Evolutionary conservation across 37 sponge, comb jelly and placozoan genomes (phyloP).

Genomic region (Aplysina aerophoba): DNA sequence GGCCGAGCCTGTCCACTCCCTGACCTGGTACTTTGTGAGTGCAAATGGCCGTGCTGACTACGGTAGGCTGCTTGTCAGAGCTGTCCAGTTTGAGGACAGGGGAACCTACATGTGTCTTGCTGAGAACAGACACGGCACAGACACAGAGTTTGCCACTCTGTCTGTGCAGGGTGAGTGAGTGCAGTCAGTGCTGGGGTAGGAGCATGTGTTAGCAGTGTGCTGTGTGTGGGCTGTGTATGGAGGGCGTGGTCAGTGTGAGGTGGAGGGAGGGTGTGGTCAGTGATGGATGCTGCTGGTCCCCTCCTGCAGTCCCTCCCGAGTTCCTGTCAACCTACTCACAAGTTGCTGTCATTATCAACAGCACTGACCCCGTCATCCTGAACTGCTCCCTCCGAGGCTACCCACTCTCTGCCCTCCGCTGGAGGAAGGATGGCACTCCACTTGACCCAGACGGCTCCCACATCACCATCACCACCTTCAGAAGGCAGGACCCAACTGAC

Average conservation of each 20-base stretch:
- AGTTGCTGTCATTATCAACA: background rate
- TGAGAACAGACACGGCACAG: slow-evolving; percentile 34
- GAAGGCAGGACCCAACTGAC: slow-evolving; percentile 1
- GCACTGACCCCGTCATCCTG: background rate
- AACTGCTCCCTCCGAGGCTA: slow-evolving; percentile 16
- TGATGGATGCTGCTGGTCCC: no score
- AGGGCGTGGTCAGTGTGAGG: no score
- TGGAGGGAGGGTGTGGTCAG: no score
- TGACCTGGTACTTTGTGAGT: slow-evolving; percentile 53
- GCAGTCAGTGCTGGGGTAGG: background rate
- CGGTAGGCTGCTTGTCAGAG: slow-evolving; percentile 51
- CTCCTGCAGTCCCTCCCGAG: slow-evolving; percentile 16
- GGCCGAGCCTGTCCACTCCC: slow-evolving; percentile 51
- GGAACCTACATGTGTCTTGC: slow-evolving; percentile 65
- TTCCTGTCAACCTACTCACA: slow-evolving; percentile 2
- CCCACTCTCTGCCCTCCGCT: background rate
- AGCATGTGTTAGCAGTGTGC: background rate
- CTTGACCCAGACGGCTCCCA: background rate
- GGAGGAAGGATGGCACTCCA: background rate
- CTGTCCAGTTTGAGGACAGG: slow-evolving; percentile 61
- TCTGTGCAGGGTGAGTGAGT: slow-evolving; percentile 74
- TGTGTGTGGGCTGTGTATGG: no score
- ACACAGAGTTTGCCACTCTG: slow-evolving; percentile 34
- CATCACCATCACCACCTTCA: background rate
- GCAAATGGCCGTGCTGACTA: slow-evolving; percentile 10